Evolutionary conservation across 2,888 invertebrate genomes (phyloP).

Genomic region (Notodonta dromedarius): DNA sequence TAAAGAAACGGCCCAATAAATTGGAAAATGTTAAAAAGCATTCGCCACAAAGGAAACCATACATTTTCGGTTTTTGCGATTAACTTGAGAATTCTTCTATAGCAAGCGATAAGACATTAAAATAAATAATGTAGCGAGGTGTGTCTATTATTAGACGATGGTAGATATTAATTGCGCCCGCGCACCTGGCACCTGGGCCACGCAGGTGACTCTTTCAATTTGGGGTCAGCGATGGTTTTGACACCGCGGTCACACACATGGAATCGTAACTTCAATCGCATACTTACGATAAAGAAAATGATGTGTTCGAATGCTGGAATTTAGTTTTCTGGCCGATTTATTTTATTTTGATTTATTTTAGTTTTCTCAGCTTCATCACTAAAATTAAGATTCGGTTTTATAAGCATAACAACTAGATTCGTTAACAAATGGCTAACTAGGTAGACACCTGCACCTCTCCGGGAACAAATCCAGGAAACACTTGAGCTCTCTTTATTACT

Average conservation of each 20-base stretch:
- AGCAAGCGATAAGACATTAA: constrained; percentile 59
- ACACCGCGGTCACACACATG: constrained; percentile 55
- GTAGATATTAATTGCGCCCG: constrained; percentile 67
- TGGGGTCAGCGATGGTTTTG: constrained; percentile 75
- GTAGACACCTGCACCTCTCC: too few relatives aligned
- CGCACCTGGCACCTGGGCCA: constrained; percentile 81
- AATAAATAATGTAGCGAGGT: constrained; percentile 62
- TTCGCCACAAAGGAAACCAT: constrained; percentile 59
- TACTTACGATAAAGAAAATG: background rate
- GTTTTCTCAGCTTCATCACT: too few relatives aligned
- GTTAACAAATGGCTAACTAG: too few relatives aligned
- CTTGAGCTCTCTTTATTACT: too few relatives aligned
- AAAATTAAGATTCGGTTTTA: too few relatives aligned
- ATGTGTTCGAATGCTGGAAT: too few relatives aligned
- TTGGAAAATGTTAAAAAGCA: constrained; percentile 44
- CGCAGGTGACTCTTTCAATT: constrained; percentile 76
- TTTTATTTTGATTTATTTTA: too few relatives aligned
- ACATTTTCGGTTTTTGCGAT: constrained; percentile 48
- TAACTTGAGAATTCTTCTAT: constrained; percentile 48
- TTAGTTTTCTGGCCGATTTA: too few relatives aligned
- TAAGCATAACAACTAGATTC: too few relatives aligned
- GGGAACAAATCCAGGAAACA: too few relatives aligned
- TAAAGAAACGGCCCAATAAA: constrained; percentile 58
- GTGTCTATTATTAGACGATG: constrained; percentile 71
- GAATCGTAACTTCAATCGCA: constrained; percentile 48